Evolutionary conservation across 2,113 vertebrate genomes (phyloP).

Genomic region (Potamarius usumacintae): DNA sequence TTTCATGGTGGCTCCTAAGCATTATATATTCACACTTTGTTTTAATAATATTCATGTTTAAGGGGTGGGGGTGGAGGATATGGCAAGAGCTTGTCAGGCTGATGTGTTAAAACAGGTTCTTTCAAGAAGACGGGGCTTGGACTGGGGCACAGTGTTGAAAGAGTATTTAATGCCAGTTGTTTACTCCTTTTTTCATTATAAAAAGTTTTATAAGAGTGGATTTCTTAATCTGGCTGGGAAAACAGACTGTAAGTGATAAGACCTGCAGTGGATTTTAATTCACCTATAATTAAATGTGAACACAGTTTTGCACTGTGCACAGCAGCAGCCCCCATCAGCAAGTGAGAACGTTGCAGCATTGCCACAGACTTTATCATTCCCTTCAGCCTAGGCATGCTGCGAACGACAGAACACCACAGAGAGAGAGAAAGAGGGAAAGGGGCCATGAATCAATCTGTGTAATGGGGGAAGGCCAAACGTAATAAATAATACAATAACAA

Average conservation of each 20-base stretch:
- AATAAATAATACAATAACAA: constrained; percentile 99
- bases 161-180: constrained; percentile 4
- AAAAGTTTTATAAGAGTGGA: constrained; percentile 23
- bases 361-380: constrained; percentile 36
- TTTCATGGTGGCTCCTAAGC: constrained; percentile 41
- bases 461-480: constrained; percentile 90
- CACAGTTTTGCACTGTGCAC: constrained; percentile 23
- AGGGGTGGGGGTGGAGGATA: constrained; percentile 24
- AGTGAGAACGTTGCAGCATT: constrained; percentile 30
- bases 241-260: constrained; percentile 1
- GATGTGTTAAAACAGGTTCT: constrained; percentile 57
- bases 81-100: constrained; percentile 30
- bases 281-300: constrained; percentile 42
- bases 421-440: constrained; percentile 32
- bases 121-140: constrained; percentile 19
- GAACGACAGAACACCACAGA: constrained; percentile 41
- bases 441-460: constrained; percentile 97
- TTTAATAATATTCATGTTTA: constrained; percentile 52
- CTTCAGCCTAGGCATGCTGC: constrained; percentile 33
- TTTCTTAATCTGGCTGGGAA: neutral
- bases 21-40: constrained; percentile 48
- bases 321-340: constrained; percentile 28
- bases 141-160: neutral
- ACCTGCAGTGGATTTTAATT: constrained; percentile 40
- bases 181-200: neutral